phyloP scores from a whole-genome alignment of 2,113 vertebrate genomes.

The Pollachius pollachius region DNA sequence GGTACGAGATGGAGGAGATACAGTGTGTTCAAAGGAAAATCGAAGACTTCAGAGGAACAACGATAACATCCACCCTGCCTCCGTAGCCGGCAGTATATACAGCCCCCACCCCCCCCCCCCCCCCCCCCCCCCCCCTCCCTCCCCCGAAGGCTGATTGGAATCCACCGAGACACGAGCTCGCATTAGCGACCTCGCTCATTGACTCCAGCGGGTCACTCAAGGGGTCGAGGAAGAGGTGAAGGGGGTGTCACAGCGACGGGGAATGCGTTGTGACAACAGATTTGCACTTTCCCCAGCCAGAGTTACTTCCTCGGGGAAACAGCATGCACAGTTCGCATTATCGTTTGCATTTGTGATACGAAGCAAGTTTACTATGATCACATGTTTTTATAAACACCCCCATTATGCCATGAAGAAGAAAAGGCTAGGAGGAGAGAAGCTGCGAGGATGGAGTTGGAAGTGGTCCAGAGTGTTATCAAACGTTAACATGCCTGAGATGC shows the following conservation, averaged over 20 bases:
- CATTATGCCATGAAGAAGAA: too few relatives aligned
- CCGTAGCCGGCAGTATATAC: conserved; percentile 18
- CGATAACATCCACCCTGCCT: conserved; percentile 49
- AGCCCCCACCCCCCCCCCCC: conserved; percentile 39
- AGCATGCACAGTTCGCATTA: too few relatives aligned
- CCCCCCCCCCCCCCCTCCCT: conserved; percentile 17
- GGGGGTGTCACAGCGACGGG: not conserved
- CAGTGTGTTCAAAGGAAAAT: conserved; percentile 57
- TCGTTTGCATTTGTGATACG: too few relatives aligned
- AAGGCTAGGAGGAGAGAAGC: too few relatives aligned
- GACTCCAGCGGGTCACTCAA: too few relatives aligned
- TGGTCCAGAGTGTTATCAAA: not conserved
- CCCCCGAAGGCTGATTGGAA: conserved; percentile 24
- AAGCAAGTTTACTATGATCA: too few relatives aligned
- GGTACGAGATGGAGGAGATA: conserved; percentile 54
- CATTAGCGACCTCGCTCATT: too few relatives aligned
- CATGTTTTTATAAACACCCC: too few relatives aligned
- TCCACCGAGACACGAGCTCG: conserved; percentile 13
- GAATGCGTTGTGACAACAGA: too few relatives aligned
- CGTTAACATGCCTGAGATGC: conserved; percentile 1
- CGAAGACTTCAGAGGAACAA: conserved; percentile 49
- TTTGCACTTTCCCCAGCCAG: too few relatives aligned
- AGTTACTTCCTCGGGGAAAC: too few relatives aligned
- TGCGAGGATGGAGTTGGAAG: too few relatives aligned
- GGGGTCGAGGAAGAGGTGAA: not conserved